Conservation (phyloP, 2,888 invertebrate species). For the Drosophila diplacantha region DNA sequence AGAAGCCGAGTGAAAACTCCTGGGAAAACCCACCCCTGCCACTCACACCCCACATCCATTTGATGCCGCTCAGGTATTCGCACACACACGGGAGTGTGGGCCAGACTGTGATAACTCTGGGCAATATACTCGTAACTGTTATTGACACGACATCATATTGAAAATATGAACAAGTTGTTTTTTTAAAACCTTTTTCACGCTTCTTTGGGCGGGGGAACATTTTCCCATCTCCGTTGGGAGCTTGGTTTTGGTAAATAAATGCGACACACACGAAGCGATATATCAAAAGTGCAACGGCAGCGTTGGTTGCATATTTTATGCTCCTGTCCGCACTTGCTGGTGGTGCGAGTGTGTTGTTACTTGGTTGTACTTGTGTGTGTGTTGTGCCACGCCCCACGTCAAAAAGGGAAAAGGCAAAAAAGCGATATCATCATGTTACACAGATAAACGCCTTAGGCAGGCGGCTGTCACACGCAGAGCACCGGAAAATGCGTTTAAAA, state of each 20-base stretch:
- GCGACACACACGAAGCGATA: slow-evolving; percentile 52
- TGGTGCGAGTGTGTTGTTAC: slow-evolving; percentile 9
- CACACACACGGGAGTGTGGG: slow-evolving; percentile 5
- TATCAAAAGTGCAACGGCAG: slow-evolving; percentile 52
- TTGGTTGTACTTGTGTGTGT: slow-evolving; percentile 9
- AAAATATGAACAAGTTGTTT: slow-evolving; percentile 57
- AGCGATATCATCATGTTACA: slow-evolving; percentile 62
- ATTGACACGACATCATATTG: slow-evolving; percentile 72
- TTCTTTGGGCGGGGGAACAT: slow-evolving; percentile 8
- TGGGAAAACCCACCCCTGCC: background rate
- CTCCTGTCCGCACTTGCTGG: slow-evolving; percentile 34
- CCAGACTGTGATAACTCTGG: slow-evolving; percentile 16
- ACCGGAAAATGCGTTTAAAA: slow-evolving; percentile 52
- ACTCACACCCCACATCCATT: background rate
- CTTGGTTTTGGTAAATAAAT: slow-evolving; percentile 59
- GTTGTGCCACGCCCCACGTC: slow-evolving; percentile 35
- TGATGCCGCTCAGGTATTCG: slow-evolving; percentile 3
- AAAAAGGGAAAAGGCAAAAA: slow-evolving; percentile 14
- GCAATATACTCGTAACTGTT: slow-evolving; percentile 65
- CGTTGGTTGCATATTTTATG: slow-evolving; percentile 61
- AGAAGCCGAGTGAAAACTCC: slow-evolving; percentile 3
- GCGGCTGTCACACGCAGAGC: slow-evolving; percentile 58
- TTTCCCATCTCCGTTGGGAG: slow-evolving; percentile 18
- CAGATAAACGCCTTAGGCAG: slow-evolving; percentile 70
- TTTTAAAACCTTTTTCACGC: slow-evolving; percentile 26